Base-by-base conservation (phyloP, 2,797 vertebrate species). In the Chromis chromis region DNA sequence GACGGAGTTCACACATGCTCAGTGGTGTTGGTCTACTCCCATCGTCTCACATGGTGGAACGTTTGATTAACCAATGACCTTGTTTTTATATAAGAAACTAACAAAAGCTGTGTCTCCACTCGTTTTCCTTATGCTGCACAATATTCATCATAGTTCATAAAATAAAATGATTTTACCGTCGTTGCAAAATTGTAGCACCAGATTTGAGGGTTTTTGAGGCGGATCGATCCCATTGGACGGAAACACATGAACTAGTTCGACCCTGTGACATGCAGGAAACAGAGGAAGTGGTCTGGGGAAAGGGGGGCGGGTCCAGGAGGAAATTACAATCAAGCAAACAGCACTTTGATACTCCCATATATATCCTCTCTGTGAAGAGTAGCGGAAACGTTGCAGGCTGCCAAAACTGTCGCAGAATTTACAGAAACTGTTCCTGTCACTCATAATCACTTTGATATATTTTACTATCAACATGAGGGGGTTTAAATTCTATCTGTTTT, bases 301-400 rank as follows among this genome's bases (percentile, higher is more conserved):
- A 4, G 28, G 27, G 13, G 13, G 33, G 44, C 19, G 10, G 53
- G 27, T 21, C 1, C 17, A 19, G 65, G 74, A 79, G 85, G 83
- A 83, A 73, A 79, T 88, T 25, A 80, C 80, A 88, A 86, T 89
- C 74, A 84, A 65, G 79, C 89, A 84, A 88, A 76, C 76, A 65
- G 91, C 92, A 90, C 92, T 93, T 93, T 93, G 90, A 90, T 59
- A 71, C 82, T 74, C 86, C 82, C 83, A 48, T 48, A 85, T 48
- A 85, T 75, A 50, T 85, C 78, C 66, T 67, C 52, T 81, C 62
- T 73, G 76, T 55, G 31, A 76, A 81, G 80, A 85, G 48, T 4
- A 36, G 33, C 33, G 10, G 6, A 53, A 33, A 72, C 7, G 65
- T 46, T 70, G 49, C 78, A 65, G 78, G 80, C 85, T 73, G 83